Conservation (phyloP, 1,140 invertebrate species). For the Phymorhynchus buccinoides region DNA sequence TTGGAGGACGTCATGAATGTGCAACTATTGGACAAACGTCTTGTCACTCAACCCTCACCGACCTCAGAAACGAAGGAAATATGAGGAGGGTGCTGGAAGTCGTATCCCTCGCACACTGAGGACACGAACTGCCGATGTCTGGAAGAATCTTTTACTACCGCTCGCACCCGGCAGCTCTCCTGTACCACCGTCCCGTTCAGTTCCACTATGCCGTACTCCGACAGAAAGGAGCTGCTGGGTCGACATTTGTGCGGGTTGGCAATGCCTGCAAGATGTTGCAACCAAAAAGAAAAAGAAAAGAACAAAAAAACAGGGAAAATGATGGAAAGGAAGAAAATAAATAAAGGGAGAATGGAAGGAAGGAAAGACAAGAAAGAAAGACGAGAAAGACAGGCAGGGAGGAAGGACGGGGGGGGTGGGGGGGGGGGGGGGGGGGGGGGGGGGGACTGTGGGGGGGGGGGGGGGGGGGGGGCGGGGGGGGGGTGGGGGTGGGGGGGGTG, state of each 20-base stretch:
- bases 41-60: too few relatives aligned
- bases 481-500: too few relatives aligned
- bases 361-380: neutral
- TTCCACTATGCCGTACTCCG: neutral
- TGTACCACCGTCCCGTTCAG: neutral
- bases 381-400: too few relatives aligned
- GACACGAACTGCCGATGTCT: constrained; percentile 7
- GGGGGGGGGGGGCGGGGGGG: too few relatives aligned
- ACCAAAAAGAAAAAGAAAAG: neutral
- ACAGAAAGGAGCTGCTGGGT: neutral
- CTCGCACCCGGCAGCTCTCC: constrained; percentile 5
- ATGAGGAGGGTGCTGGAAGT: constrained; percentile 35
- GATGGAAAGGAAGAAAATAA: neutral
- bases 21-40: too few relatives aligned
- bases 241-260: neutral
- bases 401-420: too few relatives aligned
- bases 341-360: too few relatives aligned
- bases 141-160: neutral
- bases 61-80: constrained; percentile 51
- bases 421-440: too few relatives aligned
- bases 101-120: constrained; percentile 41
- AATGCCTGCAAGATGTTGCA: neutral
- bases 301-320: neutral
- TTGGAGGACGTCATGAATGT: too few relatives aligned
- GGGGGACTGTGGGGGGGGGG: too few relatives aligned